Evolutionary conservation across 2,113 vertebrate genomes (phyloP).

Genomic region (Sisor rabdophorus): DNA sequence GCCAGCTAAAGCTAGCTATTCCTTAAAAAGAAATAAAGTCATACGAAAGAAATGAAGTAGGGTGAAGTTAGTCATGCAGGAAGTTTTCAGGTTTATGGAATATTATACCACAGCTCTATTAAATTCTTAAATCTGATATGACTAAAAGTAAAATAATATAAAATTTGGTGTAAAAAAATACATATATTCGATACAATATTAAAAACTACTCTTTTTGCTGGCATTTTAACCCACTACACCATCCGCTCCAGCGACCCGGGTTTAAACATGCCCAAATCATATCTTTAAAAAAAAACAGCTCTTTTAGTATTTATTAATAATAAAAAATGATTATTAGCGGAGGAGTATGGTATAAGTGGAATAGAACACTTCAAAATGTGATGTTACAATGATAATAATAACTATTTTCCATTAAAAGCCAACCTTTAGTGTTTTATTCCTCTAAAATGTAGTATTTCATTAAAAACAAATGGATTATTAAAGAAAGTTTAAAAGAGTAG

Average conservation of each 20-base stretch:
- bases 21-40: background rate
- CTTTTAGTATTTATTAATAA: background rate
- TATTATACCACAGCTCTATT: conserved; percentile 1
- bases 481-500: conserved; percentile 7
- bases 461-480: background rate
- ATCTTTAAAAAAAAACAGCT: background rate
- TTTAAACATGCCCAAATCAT: too few relatives aligned
- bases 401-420: background rate
- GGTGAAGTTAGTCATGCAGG: background rate
- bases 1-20: background rate
- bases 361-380: background rate
- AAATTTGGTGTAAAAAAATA: too few relatives aligned
- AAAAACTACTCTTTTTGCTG: too few relatives aligned
- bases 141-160: too few relatives aligned
- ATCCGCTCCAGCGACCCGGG: too few relatives aligned
- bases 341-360: background rate
- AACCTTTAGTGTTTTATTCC: background rate
- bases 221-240: too few relatives aligned
- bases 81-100: background rate
- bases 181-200: too few relatives aligned
- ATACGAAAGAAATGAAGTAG: background rate
- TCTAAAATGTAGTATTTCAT: background rate
- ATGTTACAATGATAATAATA: background rate
- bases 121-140: background rate
- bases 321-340: background rate